Evolutionary conservation across 2,888 invertebrate species (phyloP).

Genomic region (Noctua janthina): DNA sequence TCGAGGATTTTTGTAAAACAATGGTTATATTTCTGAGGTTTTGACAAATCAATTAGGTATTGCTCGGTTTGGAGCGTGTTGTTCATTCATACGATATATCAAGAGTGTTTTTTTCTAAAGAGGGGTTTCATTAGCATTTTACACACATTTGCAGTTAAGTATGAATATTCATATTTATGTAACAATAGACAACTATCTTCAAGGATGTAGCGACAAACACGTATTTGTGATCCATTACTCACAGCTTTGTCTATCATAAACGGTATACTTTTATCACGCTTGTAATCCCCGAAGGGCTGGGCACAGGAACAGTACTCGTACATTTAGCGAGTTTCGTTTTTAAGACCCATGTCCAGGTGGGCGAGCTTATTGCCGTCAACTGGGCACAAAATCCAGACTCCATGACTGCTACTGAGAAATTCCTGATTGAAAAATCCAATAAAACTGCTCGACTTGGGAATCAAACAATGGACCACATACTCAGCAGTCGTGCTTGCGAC

Average conservation of each 20-base stretch:
- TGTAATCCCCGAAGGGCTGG: neutral
- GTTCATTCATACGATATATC: neutral
- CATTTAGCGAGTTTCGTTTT: neutral
- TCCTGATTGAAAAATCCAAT: neutral
- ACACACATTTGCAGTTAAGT: neutral
- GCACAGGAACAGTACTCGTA: neutral
- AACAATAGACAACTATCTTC: neutral
- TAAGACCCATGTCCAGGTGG: neutral
- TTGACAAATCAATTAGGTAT: too few relatives aligned
- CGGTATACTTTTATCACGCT: neutral
- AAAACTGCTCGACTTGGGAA: neutral
- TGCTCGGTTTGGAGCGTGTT: neutral
- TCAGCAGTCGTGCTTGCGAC: neutral
- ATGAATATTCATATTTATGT: neutral
- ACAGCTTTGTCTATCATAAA: neutral
- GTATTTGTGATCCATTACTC: neutral
- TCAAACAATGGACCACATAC: neutral
- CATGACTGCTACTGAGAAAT: neutral
- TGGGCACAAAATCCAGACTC: neutral
- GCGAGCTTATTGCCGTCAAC: neutral
- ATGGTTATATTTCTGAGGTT: conserved; percentile 7
- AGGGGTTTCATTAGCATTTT: neutral
- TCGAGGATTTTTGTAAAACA: neutral
- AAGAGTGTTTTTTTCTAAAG: neutral
- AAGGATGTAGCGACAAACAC: neutral